A percentile compares a stretch with the other conserved stretches of the same genome.
Evolutionary conservation across 1,140 invertebrate species (phyloP).

Genomic region (Penaeus chinensis): DNA sequence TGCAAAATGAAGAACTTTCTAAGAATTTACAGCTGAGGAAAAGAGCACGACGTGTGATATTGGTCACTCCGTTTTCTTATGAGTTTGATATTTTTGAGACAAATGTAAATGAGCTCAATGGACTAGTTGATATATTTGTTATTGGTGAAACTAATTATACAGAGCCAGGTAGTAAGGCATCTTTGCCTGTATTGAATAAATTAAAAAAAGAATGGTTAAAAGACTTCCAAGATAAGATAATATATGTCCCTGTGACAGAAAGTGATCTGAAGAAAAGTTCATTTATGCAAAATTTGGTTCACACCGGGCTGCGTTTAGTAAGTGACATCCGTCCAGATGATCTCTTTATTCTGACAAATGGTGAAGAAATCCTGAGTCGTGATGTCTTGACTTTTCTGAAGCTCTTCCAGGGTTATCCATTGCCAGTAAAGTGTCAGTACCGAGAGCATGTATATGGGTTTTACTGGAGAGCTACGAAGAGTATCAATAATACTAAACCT

Average conservation of each 20-base stretch:
- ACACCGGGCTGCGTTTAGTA: constrained; percentile 39
- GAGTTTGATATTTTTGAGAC: constrained; percentile 54
- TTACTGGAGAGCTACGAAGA: constrained; percentile 26
- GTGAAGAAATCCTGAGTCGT: constrained; percentile 46
- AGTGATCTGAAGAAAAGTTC: constrained; percentile 28
- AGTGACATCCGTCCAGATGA: constrained; percentile 57
- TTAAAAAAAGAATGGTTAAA: constrained; percentile 49
- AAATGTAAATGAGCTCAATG: constrained; percentile 41
- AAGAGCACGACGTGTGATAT: constrained; percentile 37
- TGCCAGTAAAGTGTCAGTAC: constrained; percentile 47
- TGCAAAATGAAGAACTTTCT: constrained; percentile 33
- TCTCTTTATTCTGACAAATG: constrained; percentile 39
- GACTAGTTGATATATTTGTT: constrained; percentile 46
- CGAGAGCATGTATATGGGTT: constrained; percentile 41
- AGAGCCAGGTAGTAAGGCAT: background rate
- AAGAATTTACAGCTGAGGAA: constrained; percentile 45
- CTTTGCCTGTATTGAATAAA: constrained; percentile 29
- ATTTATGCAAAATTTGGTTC: constrained; percentile 38
- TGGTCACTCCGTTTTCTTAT: constrained; percentile 33
- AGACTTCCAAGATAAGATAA: constrained; percentile 41
- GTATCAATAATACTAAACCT: constrained; percentile 3
- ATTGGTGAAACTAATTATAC: constrained; percentile 41
- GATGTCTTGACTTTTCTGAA: constrained; percentile 49
- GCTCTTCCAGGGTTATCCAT: constrained; percentile 48
- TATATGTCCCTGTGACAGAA: constrained; percentile 48